Conservation (phyloP, 2,888 invertebrate genomes). For the Cosmorhoe ocellata region DNA sequence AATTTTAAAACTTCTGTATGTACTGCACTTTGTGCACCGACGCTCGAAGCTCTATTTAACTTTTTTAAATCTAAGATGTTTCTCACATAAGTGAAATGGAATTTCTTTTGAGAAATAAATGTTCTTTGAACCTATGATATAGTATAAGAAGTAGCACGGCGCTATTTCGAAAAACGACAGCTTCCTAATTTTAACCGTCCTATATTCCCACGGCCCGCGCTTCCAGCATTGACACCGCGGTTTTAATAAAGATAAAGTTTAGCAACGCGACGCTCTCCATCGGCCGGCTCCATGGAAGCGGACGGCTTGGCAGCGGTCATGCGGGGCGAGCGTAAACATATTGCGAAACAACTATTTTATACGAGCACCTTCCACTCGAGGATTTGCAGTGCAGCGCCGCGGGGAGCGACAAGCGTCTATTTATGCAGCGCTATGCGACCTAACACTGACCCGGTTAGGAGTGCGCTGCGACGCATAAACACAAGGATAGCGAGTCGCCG, state of each 20-base stretch:
- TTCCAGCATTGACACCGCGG: constrained; percentile 51
- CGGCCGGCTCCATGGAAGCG: constrained; percentile 49
- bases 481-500: constrained; percentile 62
- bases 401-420: constrained; percentile 60
- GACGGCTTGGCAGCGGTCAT: constrained; percentile 61
- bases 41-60: no score
- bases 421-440: constrained; percentile 78
- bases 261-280: constrained; percentile 45
- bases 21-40: no score
- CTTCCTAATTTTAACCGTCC: constrained; percentile 61
- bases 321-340: constrained; percentile 59
- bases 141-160: constrained; percentile 25
- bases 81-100: no score
- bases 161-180: constrained; percentile 49
- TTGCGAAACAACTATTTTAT: constrained; percentile 62
- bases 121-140: constrained; percentile 19
- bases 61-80: no score
- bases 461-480: constrained; percentile 65
- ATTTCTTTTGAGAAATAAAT: no score
- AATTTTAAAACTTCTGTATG: no score
- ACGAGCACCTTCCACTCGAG: constrained; percentile 49
- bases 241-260: constrained; percentile 53
- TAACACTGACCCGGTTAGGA: constrained; percentile 80
- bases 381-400: constrained; percentile 36
- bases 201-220: constrained; percentile 64